Percentiles rank a stretch among this genome's conserved stretches.
These are phyloP conservation scores for Aethes cnicana DNA, from an alignment of 2,888 invertebrate genomes.

Conservation along the genomic window DNA sequence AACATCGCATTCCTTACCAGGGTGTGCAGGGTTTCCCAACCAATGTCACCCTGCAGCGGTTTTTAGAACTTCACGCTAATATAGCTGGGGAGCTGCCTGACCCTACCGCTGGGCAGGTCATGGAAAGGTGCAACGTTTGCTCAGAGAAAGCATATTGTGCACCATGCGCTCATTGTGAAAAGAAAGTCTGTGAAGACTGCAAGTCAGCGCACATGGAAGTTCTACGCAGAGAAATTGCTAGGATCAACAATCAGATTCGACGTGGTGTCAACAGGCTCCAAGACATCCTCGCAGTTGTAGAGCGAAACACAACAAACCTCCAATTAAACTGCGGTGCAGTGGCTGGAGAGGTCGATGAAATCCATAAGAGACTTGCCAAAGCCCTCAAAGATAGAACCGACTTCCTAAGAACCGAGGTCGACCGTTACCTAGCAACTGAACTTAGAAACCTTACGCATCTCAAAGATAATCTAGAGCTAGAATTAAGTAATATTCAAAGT, in stretches of 20 bases:
- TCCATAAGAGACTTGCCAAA: slow-evolving; percentile 92
- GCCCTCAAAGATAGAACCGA: slow-evolving; percentile 95
- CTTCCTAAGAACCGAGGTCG: slow-evolving; percentile 93
- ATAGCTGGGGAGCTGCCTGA: slow-evolving; percentile 95
- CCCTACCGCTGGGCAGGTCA: slow-evolving; percentile 94
- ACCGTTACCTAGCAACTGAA: slow-evolving; percentile 95
- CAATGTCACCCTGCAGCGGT: slow-evolving; percentile 96
- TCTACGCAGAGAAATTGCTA: slow-evolving; percentile 92
- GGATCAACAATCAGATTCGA: slow-evolving; percentile 94
- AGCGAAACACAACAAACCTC: slow-evolving; percentile 93
- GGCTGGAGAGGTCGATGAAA: slow-evolving; percentile 96
- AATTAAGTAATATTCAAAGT: slow-evolving; percentile 96
- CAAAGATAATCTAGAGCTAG: slow-evolving; percentile 96
- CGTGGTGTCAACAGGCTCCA: slow-evolving; percentile 94
- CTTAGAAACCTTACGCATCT: slow-evolving; percentile 91
- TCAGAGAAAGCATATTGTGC: slow-evolving; percentile 95
- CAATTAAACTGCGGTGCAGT: slow-evolving; percentile 95
- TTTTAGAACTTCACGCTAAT: slow-evolving; percentile 96
- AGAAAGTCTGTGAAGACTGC: slow-evolving; percentile 98
- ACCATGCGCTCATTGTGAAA: slow-evolving; percentile 97
- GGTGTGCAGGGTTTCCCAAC: slow-evolving; percentile 97
- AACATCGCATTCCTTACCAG: slow-evolving; percentile 97
- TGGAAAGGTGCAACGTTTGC: slow-evolving; percentile 96
- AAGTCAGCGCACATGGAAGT: slow-evolving; percentile 98
- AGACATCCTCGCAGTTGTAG: slow-evolving; percentile 91